phyloP scores from a whole-genome alignment of 2,113 vertebrate genomes.

The Anas platyrhynchos region DNA sequence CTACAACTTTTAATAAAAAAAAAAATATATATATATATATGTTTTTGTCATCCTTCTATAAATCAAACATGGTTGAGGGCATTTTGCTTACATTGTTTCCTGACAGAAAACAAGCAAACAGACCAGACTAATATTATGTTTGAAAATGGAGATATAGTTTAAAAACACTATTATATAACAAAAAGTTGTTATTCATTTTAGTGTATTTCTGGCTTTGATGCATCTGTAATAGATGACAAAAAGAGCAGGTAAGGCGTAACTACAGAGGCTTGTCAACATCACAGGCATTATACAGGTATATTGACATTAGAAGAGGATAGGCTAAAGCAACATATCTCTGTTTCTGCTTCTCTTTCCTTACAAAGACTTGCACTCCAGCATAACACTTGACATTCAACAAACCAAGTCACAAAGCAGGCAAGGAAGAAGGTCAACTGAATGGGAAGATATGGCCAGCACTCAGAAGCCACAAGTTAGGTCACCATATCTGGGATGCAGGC shows the following conservation, averaged over 20 bases:
- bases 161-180: accelerated
- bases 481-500: not conserved
- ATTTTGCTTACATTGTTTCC: not conserved
- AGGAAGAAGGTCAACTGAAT: not conserved
- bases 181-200: not conserved
- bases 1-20: not conserved
- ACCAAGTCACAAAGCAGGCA: not conserved
- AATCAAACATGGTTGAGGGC: not conserved
- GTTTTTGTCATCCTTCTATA: not conserved
- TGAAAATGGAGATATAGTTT: not conserved
- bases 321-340: not conserved
- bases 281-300: not conserved
- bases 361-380: accelerated
- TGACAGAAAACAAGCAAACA: not conserved
- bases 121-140: not conserved
- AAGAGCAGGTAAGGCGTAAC: not conserved
- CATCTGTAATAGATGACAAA: not conserved
- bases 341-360: not conserved
- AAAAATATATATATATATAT: too few species aligned
- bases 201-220: not conserved
- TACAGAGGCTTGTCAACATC: not conserved
- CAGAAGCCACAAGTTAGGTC: not conserved
- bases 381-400: not conserved
- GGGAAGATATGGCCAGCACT: not conserved
- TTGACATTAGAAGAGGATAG: not conserved